phyloP scores from a whole-genome alignment of 2,113 vertebrate species.

The Marcusenius ussheri region DNA sequence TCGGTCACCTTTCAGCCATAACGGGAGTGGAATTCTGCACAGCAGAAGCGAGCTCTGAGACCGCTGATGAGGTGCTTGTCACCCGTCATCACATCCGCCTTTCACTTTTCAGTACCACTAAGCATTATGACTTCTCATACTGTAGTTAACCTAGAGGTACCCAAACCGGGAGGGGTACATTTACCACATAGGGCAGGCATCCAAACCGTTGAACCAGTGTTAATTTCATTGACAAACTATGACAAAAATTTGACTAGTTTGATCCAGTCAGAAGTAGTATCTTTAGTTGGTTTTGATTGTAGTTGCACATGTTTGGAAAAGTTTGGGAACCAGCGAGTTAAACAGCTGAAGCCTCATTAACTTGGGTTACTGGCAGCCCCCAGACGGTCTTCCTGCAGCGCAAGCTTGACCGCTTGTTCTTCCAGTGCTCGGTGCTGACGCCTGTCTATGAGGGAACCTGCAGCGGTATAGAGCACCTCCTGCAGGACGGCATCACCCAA shows the following conservation, averaged over 20 bases:
- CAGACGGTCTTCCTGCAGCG: neutral
- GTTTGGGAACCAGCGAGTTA: neutral
- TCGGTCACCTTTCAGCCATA: conserved; percentile 65
- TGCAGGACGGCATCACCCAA: conserved; percentile 56
- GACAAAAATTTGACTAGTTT: neutral
- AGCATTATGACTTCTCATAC: neutral
- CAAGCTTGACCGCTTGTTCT: conserved; percentile 10
- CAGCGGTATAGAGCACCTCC: conserved; percentile 64
- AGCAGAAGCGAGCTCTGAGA: conserved; percentile 39
- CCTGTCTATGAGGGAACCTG: conserved; percentile 60
- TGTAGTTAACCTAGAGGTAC: neutral
- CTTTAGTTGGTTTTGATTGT: neutral
- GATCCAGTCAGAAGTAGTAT: neutral
- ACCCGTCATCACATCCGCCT: neutral
- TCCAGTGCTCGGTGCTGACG: conserved; percentile 51
- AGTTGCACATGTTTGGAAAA: neutral
- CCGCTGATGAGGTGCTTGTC: conserved; percentile 43
- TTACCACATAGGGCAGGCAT: neutral
- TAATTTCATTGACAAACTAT: neutral
- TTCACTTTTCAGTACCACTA: neutral
- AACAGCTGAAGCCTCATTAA: no score
- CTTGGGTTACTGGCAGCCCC: no score
- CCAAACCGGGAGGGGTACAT: neutral
- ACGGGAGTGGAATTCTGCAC: conserved; percentile 57
- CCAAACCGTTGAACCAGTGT: neutral